phyloP scores from a whole-genome alignment of 2,888 invertebrate genomes.

The Aethes cnicana region DNA sequence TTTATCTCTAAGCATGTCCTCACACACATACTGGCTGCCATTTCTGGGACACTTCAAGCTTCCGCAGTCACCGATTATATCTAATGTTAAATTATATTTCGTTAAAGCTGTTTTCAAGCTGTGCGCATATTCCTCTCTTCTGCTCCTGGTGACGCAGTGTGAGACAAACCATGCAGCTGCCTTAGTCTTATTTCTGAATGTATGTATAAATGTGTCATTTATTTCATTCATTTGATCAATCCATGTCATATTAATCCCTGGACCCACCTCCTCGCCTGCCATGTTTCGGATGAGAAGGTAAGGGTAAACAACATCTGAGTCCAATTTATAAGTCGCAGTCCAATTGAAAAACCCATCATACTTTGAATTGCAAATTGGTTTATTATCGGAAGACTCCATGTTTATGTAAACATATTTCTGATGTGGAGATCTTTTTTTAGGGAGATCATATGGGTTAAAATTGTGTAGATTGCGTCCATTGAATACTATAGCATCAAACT shows the following conservation, averaged over 20 bases:
- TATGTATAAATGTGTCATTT: conserved; percentile 31
- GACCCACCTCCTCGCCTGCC: conserved; percentile 45
- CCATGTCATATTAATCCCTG: conserved; percentile 51
- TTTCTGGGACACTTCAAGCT: conserved; percentile 40
- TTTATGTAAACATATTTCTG: conserved; percentile 38
- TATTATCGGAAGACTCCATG: conserved; percentile 35
- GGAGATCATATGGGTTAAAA: conserved; percentile 31
- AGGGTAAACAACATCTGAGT: conserved; percentile 32
- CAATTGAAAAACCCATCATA: conserved; percentile 39
- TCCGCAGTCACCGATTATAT: conserved; percentile 53
- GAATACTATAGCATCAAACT: conserved; percentile 43
- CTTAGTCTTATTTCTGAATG: conserved; percentile 40
- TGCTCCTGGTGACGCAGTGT: conserved; percentile 43
- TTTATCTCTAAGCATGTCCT: conserved; percentile 41
- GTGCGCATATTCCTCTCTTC: conserved; percentile 38
- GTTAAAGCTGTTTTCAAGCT: conserved; percentile 39
- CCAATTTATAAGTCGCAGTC: conserved; percentile 38
- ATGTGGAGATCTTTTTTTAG: conserved; percentile 36
- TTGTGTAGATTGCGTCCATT: conserved; percentile 24
- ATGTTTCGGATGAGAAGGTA: conserved; percentile 41
- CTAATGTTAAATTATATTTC: conserved; percentile 43
- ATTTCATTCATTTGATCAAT: conserved; percentile 49
- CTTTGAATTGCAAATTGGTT: conserved; percentile 31
- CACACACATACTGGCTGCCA: conserved; percentile 37
- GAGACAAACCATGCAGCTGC: conserved; percentile 55